Evolutionary conservation across 2,113 vertebrate species (phyloP).

Genomic region (Syrrhaptes paradoxus): DNA sequence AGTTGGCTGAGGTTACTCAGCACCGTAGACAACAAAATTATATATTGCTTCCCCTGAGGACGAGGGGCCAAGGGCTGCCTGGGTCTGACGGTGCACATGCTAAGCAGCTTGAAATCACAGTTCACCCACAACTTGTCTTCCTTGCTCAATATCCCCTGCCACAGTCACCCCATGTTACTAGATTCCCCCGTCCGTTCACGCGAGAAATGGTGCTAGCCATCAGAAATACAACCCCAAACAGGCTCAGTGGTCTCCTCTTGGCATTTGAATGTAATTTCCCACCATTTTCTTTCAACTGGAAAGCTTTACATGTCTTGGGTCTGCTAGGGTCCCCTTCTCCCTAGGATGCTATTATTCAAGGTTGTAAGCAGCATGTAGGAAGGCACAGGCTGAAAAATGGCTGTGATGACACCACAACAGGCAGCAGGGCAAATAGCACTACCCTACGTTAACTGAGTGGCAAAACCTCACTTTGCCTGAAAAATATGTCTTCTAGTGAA

Average conservation of each 20-base stretch:
- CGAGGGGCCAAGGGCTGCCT: neutral
- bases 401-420: neutral
- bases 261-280: neutral
- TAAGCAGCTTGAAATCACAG: neutral
- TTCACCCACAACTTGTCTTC: neutral
- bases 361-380: neutral
- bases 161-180: neutral
- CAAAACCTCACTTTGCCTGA: neutral
- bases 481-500: neutral
- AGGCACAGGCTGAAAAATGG: neutral
- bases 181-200: neutral
- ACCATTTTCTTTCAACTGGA: neutral
- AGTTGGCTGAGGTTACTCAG: neutral
- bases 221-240: neutral
- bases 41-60: neutral
- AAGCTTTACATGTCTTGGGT: neutral
- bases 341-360: neutral
- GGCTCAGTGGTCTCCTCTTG: neutral
- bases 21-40: neutral
- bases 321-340: neutral
- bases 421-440: neutral
- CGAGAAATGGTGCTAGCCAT: neutral
- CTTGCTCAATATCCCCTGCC: neutral
- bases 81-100: neutral
- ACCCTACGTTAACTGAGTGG: neutral